These are phyloP conservation scores for Tribolium castaneum DNA, from an alignment of 1,140 invertebrate genomes.

Conservation along the genomic window DNA sequence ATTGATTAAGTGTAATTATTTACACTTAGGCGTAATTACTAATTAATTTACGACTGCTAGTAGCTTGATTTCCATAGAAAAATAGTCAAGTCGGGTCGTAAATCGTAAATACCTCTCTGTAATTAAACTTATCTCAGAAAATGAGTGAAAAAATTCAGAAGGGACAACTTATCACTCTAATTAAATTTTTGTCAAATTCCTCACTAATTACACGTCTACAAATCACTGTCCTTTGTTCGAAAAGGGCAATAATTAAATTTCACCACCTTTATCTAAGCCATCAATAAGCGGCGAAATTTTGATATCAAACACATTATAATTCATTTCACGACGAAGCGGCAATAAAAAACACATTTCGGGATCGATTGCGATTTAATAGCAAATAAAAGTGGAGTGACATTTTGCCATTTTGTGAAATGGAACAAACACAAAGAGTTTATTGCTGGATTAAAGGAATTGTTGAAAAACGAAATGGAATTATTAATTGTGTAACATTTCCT, in stretches of 20 bases:
- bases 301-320: conserved; percentile 23
- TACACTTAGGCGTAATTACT: neutral
- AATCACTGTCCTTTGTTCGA: neutral
- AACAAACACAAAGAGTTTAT: conserved; percentile 4
- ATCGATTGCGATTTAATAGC: conserved; percentile 30
- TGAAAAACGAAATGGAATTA: neutral
- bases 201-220: neutral
- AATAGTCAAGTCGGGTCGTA: neutral
- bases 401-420: neutral
- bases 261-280: neutral
- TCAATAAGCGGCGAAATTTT: neutral
- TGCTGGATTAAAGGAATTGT: neutral
- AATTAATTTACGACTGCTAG: neutral
- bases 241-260: conserved; percentile 17
- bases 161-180: neutral
- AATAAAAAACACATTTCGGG: conserved; percentile 3
- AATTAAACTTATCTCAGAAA: too few species aligned
- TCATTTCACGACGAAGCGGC: conserved; percentile 1
- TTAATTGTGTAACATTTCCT: conserved; percentile 2
- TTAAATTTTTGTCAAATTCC: conserved; percentile 24
- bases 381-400: conserved; percentile 20
- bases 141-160: too few species aligned
- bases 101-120: too few species aligned
- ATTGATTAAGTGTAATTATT: neutral
- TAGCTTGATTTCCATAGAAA: neutral